These are phyloP conservation scores for Carassius auratus DNA, from an alignment of 2,113 vertebrate species.

Conservation along the genomic window DNA sequence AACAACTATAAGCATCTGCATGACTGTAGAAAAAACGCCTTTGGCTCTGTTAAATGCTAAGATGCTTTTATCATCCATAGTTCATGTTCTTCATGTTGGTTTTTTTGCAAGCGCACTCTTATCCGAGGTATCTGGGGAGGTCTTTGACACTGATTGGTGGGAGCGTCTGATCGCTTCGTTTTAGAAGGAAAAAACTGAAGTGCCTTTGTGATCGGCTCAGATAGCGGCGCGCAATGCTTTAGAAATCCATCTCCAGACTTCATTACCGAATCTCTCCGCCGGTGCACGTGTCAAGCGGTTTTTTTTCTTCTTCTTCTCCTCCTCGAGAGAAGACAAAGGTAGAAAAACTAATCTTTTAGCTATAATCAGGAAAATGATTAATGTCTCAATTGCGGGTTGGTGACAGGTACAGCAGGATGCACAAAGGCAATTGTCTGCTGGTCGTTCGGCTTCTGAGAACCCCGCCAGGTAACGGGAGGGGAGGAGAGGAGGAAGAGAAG, in stretches of 20 bases:
- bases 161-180: slow-evolving; percentile 59
- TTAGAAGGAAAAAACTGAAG: slow-evolving; percentile 46
- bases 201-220: slow-evolving; percentile 59
- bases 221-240: slow-evolving; percentile 45
- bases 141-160: slow-evolving; percentile 45
- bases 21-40: neutral
- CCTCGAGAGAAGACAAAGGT: slow-evolving; percentile 25
- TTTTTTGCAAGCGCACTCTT: slow-evolving; percentile 35
- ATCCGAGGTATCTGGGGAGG: slow-evolving; percentile 37
- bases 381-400: slow-evolving; percentile 67
- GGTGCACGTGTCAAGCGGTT: slow-evolving; percentile 15
- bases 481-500: slow-evolving; percentile 60
- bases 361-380: slow-evolving; percentile 73
- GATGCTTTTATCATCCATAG: slow-evolving; percentile 36
- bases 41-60: slow-evolving; percentile 21
- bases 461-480: slow-evolving; percentile 65
- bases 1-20: slow-evolving; percentile 5
- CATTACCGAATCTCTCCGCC: slow-evolving; percentile 38
- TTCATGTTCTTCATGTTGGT: slow-evolving; percentile 34
- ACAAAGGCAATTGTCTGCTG: slow-evolving; percentile 74
- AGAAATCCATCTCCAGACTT: slow-evolving; percentile 38
- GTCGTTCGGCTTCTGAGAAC: slow-evolving; percentile 60
- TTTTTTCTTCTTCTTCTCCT: neutral
- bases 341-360: slow-evolving; percentile 51
- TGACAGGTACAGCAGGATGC: slow-evolving; percentile 74